phyloP scores from a whole-genome alignment of 2,888 invertebrate species.

The Syrista parreyssii region DNA sequence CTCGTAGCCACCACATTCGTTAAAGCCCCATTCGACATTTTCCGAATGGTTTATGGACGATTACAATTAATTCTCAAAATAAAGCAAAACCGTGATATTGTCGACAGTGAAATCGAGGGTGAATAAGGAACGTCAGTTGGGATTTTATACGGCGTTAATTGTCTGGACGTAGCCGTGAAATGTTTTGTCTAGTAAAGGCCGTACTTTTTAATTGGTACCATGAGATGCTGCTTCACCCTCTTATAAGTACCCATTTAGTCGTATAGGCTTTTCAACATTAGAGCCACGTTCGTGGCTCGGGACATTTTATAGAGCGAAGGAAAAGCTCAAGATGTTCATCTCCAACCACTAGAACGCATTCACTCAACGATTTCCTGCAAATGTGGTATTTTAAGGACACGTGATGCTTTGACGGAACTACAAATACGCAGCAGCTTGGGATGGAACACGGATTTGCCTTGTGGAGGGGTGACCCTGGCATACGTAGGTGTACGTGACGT shows the following conservation, averaged over 20 bases:
- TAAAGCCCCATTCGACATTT: not conserved
- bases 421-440: slow-evolving; percentile 11
- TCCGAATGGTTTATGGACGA: not conserved
- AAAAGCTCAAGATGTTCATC: not conserved
- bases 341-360: not conserved
- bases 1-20: not conserved
- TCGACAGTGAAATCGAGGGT: not conserved
- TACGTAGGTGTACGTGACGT: not conserved
- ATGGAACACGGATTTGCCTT: not conserved
- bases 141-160: not conserved
- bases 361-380: slow-evolving; percentile 13
- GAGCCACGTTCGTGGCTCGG: not conserved
- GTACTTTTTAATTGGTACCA: not conserved
- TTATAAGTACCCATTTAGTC: not conserved
- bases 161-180: not conserved
- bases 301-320: not conserved
- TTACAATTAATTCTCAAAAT: not conserved
- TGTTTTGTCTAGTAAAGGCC: not conserved
- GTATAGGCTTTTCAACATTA: not conserved
- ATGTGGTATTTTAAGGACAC: slow-evolving; percentile 19
- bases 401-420: slow-evolving; percentile 20
- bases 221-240: not conserved
- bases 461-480: not conserved
- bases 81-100: not conserved
- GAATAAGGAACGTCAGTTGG: not conserved